Evolutionary conservation across 2,113 vertebrate species (phyloP).

Genomic region (Thymallus thymallus): DNA sequence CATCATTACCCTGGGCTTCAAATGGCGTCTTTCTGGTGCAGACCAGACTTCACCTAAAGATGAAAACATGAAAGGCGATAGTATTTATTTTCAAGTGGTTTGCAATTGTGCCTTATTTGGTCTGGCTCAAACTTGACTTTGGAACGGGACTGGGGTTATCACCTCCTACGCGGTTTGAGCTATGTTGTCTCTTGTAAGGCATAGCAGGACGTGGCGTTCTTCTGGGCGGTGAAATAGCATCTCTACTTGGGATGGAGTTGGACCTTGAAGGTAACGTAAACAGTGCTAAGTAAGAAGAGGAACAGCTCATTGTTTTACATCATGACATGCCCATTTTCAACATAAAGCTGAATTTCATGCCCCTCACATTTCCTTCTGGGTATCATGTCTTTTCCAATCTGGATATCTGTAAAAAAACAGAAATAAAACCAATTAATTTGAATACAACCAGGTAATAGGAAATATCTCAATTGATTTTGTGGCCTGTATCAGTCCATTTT

Average conservation of each 20-base stretch:
- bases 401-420: conserved; percentile 15
- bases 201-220: not conserved
- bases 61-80: not conserved
- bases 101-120: not conserved
- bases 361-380: not conserved
- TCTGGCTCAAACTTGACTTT: not conserved
- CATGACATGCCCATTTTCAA: not conserved
- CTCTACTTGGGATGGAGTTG: not conserved
- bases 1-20: conserved; percentile 10
- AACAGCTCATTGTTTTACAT: not conserved
- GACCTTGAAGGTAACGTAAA: not conserved
- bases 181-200: conserved; percentile 2
- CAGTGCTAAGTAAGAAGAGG: not conserved
- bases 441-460: not conserved
- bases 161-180: not conserved
- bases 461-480: not conserved
- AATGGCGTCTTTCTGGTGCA: not conserved
- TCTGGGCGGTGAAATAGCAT: not conserved
- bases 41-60: conserved; percentile 9
- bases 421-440: not conserved
- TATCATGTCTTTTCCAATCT: conserved; percentile 8
- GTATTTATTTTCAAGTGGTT: not conserved
- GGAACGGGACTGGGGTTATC: not conserved
- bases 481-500: not conserved
- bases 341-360: not conserved